phyloP scores from a whole-genome alignment of 2,888 invertebrate genomes.

The Galeopsomyia nigrocyanea region DNA sequence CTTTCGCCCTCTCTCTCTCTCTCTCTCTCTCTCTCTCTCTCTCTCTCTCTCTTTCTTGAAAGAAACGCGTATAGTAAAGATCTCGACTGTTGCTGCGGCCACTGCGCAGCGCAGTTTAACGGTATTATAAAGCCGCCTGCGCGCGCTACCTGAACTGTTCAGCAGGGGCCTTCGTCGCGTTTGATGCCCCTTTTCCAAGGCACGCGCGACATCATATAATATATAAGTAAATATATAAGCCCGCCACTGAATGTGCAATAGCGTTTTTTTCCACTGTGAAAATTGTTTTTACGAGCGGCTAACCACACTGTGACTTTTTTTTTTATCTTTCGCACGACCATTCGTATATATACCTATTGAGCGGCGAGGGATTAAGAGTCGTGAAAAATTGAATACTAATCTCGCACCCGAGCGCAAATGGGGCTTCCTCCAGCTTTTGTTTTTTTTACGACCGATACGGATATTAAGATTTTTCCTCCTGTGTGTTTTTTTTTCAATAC shows the following conservation, averaged over 20 bases:
- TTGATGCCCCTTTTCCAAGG: constrained; percentile 19
- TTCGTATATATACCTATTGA: constrained; percentile 6
- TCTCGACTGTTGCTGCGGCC: too few species aligned
- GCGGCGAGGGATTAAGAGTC: constrained; percentile 19
- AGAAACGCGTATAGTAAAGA: constrained; percentile 9
- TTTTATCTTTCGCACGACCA: constrained; percentile 5
- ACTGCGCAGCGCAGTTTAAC: too few species aligned
- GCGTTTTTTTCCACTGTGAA: constrained; percentile 10
- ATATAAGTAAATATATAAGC: background rate
- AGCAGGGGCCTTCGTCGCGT: background rate
- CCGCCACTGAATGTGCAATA: constrained; percentile 22
- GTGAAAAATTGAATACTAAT: constrained; percentile 26
- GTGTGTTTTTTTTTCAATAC: background rate
- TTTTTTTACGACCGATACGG: constrained; percentile 24
- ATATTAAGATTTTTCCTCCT: constrained; percentile 15
- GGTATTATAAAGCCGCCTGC: too few species aligned
- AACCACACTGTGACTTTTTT: constrained; percentile 31
- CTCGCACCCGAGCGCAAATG: background rate
- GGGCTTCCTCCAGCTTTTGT: background rate
- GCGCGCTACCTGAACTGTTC: too few species aligned
- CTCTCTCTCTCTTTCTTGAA: constrained; percentile 25
- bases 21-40: constrained; percentile 20
- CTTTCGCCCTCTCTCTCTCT: constrained; percentile 20
- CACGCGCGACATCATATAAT: background rate
- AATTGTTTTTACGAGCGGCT: constrained; percentile 24